Evolutionary conservation across 2,888 invertebrate genomes (phyloP).

Genomic region (Gymnocheta viridis): DNA sequence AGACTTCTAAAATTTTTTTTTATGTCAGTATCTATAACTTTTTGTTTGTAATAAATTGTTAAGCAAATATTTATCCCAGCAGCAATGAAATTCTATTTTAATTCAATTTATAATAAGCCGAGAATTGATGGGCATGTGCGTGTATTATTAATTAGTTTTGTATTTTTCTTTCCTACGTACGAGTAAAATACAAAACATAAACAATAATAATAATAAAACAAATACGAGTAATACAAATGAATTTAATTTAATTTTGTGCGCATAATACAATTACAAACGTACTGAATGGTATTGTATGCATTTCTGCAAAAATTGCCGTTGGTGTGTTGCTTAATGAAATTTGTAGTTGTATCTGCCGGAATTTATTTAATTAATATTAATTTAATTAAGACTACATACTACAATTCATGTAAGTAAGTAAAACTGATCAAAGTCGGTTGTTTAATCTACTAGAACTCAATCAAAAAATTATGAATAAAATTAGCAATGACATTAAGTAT

Average conservation of each 20-base stretch:
- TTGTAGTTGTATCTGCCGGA: slow-evolving; percentile 26
- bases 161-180: background rate
- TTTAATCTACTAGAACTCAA: no score
- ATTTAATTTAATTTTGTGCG: slow-evolving; percentile 35
- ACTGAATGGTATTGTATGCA: background rate
- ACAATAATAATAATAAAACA: background rate
- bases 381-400: slow-evolving; percentile 38
- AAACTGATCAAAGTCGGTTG: no score
- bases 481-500: no score
- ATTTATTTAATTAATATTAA: slow-evolving; percentile 44
- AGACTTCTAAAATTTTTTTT: slow-evolving; percentile 28
- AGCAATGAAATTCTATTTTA: slow-evolving; percentile 25
- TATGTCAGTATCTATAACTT: background rate
- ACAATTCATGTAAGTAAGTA: no score
- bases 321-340: slow-evolving; percentile 13
- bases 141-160: slow-evolving; percentile 19
- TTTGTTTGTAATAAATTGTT: slow-evolving; percentile 10
- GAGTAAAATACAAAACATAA: background rate
- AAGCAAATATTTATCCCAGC: slow-evolving; percentile 32
- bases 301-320: background rate
- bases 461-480: background rate
- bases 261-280: slow-evolving; percentile 15
- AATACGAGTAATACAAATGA: slow-evolving; percentile 15
- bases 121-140: background rate
- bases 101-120: slow-evolving; percentile 8